These are phyloP conservation scores for Uria aalge DNA, from an alignment of 2,113 vertebrate genomes.

Conservation along the genomic window DNA sequence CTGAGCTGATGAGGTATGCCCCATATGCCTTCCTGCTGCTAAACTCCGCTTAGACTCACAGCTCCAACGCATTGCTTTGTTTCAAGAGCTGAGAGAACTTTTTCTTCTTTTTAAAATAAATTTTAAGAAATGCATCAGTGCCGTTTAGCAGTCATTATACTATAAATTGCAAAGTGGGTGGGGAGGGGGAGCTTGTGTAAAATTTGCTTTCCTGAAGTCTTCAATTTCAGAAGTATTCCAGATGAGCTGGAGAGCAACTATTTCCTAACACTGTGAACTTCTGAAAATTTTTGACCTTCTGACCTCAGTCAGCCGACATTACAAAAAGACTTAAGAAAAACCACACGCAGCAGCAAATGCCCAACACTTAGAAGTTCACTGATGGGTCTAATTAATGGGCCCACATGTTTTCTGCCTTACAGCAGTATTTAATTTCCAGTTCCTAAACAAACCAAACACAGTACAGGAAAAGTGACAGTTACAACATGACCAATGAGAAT, in stretches of 20 bases:
- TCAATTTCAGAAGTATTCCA: neutral
- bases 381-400: neutral
- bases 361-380: neutral
- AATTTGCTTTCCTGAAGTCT: neutral
- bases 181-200: neutral
- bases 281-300: neutral
- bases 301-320: slow-evolving; percentile 21
- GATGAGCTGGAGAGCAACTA: neutral
- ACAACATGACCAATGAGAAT: neutral
- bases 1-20: neutral
- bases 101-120: neutral
- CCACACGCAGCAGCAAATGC: neutral
- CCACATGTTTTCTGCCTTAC: slow-evolving; percentile 1
- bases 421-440: slow-evolving; percentile 14
- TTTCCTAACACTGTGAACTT: neutral
- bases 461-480: neutral
- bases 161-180: neutral
- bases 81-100: neutral
- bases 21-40: neutral
- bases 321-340: neutral
- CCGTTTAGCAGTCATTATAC: neutral
- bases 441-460: neutral
- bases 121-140: neutral
- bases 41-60: neutral
- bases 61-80: neutral